Evolutionary conservation across 2,797 vertebrate species (phyloP), one percentile per base, ranked within the genome.

Genomic region (Ciconia nigra): DNA sequence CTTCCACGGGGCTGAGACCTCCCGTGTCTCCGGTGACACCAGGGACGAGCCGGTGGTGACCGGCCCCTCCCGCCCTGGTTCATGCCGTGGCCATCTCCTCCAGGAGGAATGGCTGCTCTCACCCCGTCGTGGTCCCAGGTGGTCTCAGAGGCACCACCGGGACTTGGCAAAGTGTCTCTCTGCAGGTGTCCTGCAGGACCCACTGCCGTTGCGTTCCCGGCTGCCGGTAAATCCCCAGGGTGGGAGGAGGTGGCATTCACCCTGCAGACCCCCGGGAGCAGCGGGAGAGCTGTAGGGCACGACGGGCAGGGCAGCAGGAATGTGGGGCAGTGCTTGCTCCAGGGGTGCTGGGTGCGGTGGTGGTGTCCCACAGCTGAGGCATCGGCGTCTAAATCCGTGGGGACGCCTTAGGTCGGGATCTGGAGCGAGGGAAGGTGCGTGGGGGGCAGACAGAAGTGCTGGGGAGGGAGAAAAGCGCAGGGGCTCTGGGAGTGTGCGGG

Each of bases 61-160:
- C 1, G 6, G 22, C 18, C 26, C 31, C 31, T n/a, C 42, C n/a
- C 7, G 24, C n/a, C 15, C 51, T 24, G 63, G 21, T 10, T 16
- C 26, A 37, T 6, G 3, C 54, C 3, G 1, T 31, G 11, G 33
- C 37, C 54, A 21, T 11, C 70, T 39, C 61, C 42, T 26, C 5
- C 24, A 9, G 52, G n/a, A 16, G 61, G 7, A 31, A 42, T 0
- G 19, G n/a, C 55, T 46, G 55, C 55, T n/a, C 47, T 24, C 44
- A 8, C 37, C 39, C 24, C 3, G 0, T 5, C 5, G 1, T 5
- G 35, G n/a, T 55, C 41, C 29, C 13, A 5, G 61, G 17, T 15
- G 69, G 17, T n/a, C 69, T 24, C 41, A 28, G 82, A 28, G 59
- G n/a, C 39, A 73, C 51, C 51, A 9, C 15, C 1, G 12, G 42